These are phyloP conservation scores for Masnerella sp. DNA, from an alignment of 2,888 invertebrate genomes.

Conservation along the genomic window DNA sequence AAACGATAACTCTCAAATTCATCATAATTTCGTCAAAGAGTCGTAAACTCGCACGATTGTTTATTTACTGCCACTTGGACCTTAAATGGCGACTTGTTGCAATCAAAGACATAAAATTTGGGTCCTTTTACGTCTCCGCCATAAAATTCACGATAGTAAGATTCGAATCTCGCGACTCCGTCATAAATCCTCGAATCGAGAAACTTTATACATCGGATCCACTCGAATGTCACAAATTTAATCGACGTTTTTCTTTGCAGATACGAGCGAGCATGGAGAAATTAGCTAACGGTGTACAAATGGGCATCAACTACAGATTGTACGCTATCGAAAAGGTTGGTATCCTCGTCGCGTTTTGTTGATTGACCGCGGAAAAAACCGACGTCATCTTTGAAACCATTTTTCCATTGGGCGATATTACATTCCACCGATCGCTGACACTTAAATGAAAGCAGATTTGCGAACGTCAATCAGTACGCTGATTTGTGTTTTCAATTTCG, in stretches of 20 bases:
- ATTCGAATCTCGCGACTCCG: too few relatives aligned
- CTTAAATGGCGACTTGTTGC: too few relatives aligned
- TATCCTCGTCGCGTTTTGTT: not conserved
- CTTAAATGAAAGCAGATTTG: slow-evolving; percentile 20
- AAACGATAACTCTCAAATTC: not conserved
- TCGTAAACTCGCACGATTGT: not conserved
- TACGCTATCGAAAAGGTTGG: slow-evolving; percentile 85
- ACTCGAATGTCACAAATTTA: too few relatives aligned
- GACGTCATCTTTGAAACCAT: slow-evolving; percentile 5
- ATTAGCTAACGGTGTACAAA: slow-evolving; percentile 84
- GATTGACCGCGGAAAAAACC: not conserved
- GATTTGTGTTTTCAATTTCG: slow-evolving; percentile 17
- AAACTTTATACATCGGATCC: too few relatives aligned
- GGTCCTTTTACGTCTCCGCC: too few relatives aligned
- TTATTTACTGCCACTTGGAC: too few relatives aligned
- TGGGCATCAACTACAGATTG: slow-evolving; percentile 89
- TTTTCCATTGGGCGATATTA: not conserved
- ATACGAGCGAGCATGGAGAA: slow-evolving; percentile 82
- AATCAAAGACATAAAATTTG: too few relatives aligned
- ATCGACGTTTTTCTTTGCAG: slow-evolving; percentile 74
- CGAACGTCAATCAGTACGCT: slow-evolving; percentile 23
- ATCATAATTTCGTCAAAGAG: not conserved
- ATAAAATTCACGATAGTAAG: too few relatives aligned
- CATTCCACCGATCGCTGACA: slow-evolving; percentile 1
- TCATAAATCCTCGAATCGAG: too few relatives aligned